Conservation (phyloP, 2,888 invertebrate genomes). For the Carpatolechia fugitivella region DNA sequence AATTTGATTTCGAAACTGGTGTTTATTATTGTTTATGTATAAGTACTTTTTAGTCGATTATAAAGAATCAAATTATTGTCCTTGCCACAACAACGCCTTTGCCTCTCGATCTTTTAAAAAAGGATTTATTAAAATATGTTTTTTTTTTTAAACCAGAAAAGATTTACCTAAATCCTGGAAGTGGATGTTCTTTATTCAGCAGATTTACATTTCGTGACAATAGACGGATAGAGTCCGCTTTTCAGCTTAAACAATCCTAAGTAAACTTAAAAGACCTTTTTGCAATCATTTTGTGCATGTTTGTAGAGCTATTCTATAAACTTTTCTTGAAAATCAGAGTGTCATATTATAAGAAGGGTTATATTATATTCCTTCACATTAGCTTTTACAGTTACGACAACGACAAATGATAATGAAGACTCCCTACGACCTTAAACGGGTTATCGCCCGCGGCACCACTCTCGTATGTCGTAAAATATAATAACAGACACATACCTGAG, state of each 20-base stretch:
- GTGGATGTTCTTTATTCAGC: no score
- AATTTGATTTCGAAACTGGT: no score
- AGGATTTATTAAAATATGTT: no score
- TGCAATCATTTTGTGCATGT: not conserved
- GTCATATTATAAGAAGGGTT: not conserved
- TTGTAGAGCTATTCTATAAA: not conserved
- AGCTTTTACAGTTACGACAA: not conserved
- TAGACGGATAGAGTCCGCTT: not conserved
- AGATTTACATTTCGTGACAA: no score
- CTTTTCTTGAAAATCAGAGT: not conserved
- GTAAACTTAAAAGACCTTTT: no score
- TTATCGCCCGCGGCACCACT: constrained; percentile 1
- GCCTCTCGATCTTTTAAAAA: no score
- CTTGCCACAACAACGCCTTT: no score
- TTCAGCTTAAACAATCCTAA: not conserved
- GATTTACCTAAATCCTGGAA: no score
- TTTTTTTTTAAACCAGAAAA: no score
- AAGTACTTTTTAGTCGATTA: not conserved
- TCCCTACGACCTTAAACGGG: not conserved
- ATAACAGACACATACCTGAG: constrained; percentile 19
- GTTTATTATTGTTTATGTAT: not conserved
- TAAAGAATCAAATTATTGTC: no score
- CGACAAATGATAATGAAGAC: constrained; percentile 8
- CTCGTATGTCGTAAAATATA: constrained; percentile 18
- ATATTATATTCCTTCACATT: not conserved